A percentile compares a stretch with the other conserved stretches of the same genome.
Conservation (phyloP, 2,113 vertebrate genomes). For the Solenodon paradoxus region DNA sequence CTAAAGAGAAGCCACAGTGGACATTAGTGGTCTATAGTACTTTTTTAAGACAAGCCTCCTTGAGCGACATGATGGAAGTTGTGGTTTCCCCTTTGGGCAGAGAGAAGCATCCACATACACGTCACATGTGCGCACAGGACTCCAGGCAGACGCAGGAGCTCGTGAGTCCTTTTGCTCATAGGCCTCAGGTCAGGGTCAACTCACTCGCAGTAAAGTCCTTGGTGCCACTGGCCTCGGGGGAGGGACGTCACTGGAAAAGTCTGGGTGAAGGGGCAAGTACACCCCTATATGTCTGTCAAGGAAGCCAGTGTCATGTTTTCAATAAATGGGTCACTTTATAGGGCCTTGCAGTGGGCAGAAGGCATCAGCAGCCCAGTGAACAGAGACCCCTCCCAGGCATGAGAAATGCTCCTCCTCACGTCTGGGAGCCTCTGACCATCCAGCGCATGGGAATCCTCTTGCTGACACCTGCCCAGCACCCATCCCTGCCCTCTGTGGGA, state of each 20-base stretch:
- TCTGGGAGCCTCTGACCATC: background rate
- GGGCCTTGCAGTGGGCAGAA: rapidly evolving
- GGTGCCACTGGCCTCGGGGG: background rate
- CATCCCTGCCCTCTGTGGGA: background rate
- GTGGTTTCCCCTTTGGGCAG: background rate
- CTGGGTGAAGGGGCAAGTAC: background rate
- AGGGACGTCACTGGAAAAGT: background rate
- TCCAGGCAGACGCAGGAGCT: background rate
- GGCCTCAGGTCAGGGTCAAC: background rate
- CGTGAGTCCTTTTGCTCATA: background rate
- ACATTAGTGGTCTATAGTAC: background rate
- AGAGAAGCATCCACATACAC: background rate
- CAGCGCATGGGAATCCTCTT: background rate
- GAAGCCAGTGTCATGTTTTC: background rate
- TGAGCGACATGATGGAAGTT: background rate
- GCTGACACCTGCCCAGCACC: background rate
- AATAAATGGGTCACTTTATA: background rate
- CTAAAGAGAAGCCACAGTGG: background rate
- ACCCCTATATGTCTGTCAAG: background rate
- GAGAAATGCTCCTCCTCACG: background rate
- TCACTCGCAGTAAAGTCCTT: background rate
- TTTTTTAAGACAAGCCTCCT: background rate
- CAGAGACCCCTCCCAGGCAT: background rate
- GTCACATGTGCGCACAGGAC: too few species aligned
- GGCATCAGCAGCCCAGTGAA: background rate